Base-by-base conservation (phyloP, 37 sponge, comb jelly and placozoan species). In the Halisarca cf. caerulea region DNA sequence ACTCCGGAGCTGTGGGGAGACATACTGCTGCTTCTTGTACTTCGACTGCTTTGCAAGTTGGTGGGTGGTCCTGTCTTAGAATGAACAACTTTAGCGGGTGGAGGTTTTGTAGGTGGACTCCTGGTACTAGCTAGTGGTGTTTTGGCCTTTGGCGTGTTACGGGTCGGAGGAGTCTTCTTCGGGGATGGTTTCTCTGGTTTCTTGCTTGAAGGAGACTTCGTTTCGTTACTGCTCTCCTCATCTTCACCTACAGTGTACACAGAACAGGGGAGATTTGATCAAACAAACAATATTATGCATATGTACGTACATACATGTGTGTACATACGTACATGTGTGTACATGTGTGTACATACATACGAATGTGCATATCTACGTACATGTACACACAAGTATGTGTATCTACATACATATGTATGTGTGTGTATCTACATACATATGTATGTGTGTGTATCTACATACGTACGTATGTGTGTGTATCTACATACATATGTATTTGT, bases 281-380 rank as follows among this genome's bases (percentile, higher is more conserved):
- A 66, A n/a, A n/a, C n/a, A n/a, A n/a, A n/a, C n/a, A n/a, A n/a
- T n/a, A n/a, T n/a, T n/a, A n/a, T n/a, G n/a, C n/a, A n/a, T n/a
- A n/a, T n/a, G n/a, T n/a, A n/a, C n/a, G n/a, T n/a, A n/a, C n/a
- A n/a, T n/a, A n/a, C n/a, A n/a, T n/a, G n/a, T n/a, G n/a, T n/a
- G n/a, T n/a, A n/a, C n/a, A n/a, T n/a, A n/a, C n/a, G n/a, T 9
- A 66, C 69, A 66, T 21, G 69, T 21, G 24, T 18, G 30, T 30
- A 40, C 40, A 73, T 73, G 75, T 73, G 30, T 30, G 38, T 73
- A 73, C 75, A 30, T 73, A 40, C 39, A 73, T 23, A 25, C 39
- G 34, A 33, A 25, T 35, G 38, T 73, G 11, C 6, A 6, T 23
- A 7, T 62, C 18, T 62, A 20, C 18, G 18, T 62, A 27, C 64